Base-by-base conservation (phyloP, 2,797 vertebrate genomes). In the Poecilia wingei region DNA sequence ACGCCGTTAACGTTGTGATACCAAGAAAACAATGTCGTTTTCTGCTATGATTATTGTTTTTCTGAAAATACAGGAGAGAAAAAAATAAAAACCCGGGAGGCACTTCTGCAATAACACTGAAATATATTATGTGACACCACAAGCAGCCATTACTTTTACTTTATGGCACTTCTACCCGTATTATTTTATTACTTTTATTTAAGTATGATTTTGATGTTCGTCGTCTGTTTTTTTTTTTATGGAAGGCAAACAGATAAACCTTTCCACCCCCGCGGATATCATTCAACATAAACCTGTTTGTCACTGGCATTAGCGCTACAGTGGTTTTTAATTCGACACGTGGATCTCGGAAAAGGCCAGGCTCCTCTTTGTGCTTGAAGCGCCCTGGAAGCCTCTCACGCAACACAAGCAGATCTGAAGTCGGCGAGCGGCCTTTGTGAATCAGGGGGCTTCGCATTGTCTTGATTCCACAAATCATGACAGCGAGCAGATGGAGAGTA, bases 391-490 rank as follows among this genome's bases (percentile, higher is more conserved):
- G 79, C 45, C 70, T 82, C 72, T 86, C 49, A 39, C 47, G 47
- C 55, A 43, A 73, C 45, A 51, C 49, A 73, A 64, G 43, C 36
- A 72, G 53, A 73, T 85, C 72, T 79, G 75, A 89, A 88, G 51
- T 76, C 77, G 75, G 74, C 66, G 77, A 83, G 72, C 79, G 57
- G 76, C 78, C 79, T 59, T 20, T 70, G 41, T 83, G 79, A 88
- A 87, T 82, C 73, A 72, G 80, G 87, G 85, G 80, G 70, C 82
- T 59, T 36, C 4, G 36, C 75, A 70, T 84, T 84, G 79, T 86
- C 82, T 77, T 84, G 88, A 81, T 83, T 92, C 80, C 79, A 84
- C 89, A 91, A 88, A 91, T 91, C 82, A 85, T 77, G 78, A 85
- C 84, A 84, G 82, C 72, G 43, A 83, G 83, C 89, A 84, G 86